Base-by-base conservation (phyloP, 2,888 invertebrate species). In the Caenorhabditis sp. region DNA sequence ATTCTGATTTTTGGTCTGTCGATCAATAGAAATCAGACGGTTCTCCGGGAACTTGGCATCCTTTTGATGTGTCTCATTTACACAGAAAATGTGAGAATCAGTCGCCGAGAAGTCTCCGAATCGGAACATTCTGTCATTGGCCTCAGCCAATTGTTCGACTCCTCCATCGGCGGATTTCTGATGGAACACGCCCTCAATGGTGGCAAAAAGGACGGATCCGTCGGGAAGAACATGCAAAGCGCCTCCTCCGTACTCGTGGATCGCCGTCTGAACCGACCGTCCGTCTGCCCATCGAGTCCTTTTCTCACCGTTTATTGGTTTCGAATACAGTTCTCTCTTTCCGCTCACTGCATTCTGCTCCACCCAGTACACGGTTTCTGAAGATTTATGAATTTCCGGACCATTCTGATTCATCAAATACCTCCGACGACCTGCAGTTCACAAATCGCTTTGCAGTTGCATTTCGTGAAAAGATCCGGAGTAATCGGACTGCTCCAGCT, bases 161-260 rank as follows among this genome's bases (percentile, higher is more conserved):
- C 71, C 69, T 4, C 51, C 60, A 62, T 82, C 58, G 0, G 70
- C 47, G 0, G 64, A 51, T 26, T 80, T 81, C 44, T 84, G 84
- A 56, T 78, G 60, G 50, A 78, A 86, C 1, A 86, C 37, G 0
- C 86, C 86, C 24, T 84, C 83, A 28, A 65, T 53, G 0, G 87
- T 86, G 1, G 85, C 65, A 72, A 82, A 86, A 35, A 87, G 32
- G 8, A 86, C 76, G 13, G 92, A 37, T 91, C 89, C 22, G 68
- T 87, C 26, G 87, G 89, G 53, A 84, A 86, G 80, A 2, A 92
- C 91, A 71, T 90, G 88, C 62, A 92, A 89, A 3, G 92, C 90
- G 1, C 92, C 93, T 20, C 93, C 93, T 22, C 93, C 93, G 87
- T 93, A 93, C 77, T 93, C 93, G 87, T 93, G 93, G 5, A 93